Evolutionary conservation across 2,113 vertebrate species (phyloP), one percentile per base, ranked within the genome.

Genomic region (Aramus guarauna): DNA sequence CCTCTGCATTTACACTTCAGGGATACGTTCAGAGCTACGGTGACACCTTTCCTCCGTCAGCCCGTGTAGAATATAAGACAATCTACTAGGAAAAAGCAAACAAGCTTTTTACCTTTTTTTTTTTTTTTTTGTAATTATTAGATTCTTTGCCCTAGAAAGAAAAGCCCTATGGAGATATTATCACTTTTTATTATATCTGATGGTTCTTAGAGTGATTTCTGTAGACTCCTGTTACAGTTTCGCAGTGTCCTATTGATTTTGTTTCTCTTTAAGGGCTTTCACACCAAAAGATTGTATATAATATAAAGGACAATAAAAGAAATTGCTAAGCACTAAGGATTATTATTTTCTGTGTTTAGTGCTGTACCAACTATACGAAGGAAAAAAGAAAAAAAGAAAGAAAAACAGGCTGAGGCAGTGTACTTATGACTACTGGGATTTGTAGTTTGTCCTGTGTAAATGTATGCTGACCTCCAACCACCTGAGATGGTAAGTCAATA

Each of bases 231-330:
- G 73, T 94, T 91, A 92, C 53, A 69, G 52, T 88, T 97, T 96
- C 87, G 66, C 43, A 71, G 77, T 63, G 41, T 75, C 92, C 63
- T 93, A 95, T 97, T 91, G 91, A 94, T 95, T 96, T 94, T 82
- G 29, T 87, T 96, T 95, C 77, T 90, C 74, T 85, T 85, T 94
- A 88, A 90, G 89, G 81, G 37, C 59, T 96, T 96, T 93, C 67
- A 62, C 80, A 71, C 50, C 56, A 76, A 71, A 87, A 66, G 53
- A 62, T 62, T 92, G 50, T 82, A 6, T 73, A 50, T 82, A 82
- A 64, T 72, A 58, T 36, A 59, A 92, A 92, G 73, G 53, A 85
- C 66, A 95, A 92, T 88, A 91, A 87, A 94, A 95, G 58, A 79
- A 95, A 96, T 90, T 97, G 74, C 63, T 94, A 96, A 96, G 59